Base-by-base conservation (phyloP, 2,888 invertebrate genomes). In the Erpobdella octoculata region DNA sequence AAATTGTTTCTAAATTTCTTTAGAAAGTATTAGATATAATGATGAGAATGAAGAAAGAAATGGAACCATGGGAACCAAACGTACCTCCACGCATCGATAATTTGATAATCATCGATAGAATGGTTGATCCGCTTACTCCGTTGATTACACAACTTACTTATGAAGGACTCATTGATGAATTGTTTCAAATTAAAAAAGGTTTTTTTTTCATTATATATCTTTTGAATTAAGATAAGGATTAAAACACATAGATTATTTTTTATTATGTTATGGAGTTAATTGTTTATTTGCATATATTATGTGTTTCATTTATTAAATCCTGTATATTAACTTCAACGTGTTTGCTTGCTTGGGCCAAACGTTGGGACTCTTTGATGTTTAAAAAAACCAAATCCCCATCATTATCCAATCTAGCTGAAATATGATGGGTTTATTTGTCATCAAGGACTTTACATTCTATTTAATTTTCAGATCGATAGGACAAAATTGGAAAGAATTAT, bases 101-200 rank as follows among this genome's bases (percentile, higher is more conserved):
- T 81, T 86, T 97, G 73, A 85, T 98, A 8, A 84, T 98, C 62
- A 85, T 98, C 0, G 98, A 99, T 83, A 87, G 98, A 35, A 89
- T 89, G 59, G 87, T 94, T 2, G 98, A 99, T 86, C 87, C 94
- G 70, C 87, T 97, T 65, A 91, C 93, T 64, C 92, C 94, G 0
- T 86, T 98, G 78, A 89, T 92, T 0, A 94, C 94, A 0, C 98
- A 97, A 80, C 87, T 96, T 41, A 97, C 97, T 0, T 98, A 97
- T 79, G 96, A 96, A 83, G 98, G 97, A 2, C 86, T 98, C 8
- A 91, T 98, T 75, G 98, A 98, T 84, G 96, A 97, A 83, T 87
- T 93, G 72, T 96, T 90, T 84, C 90, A 91, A 41, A 91, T 96
- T 73, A 89, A 89, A 77, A 82, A 82, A 75, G 83, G 83, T 83